Percentiles rank a stretch among this genome's conserved stretches.
Conservation (phyloP, 2,113 vertebrate species). For the Chloebia gouldiae region DNA sequence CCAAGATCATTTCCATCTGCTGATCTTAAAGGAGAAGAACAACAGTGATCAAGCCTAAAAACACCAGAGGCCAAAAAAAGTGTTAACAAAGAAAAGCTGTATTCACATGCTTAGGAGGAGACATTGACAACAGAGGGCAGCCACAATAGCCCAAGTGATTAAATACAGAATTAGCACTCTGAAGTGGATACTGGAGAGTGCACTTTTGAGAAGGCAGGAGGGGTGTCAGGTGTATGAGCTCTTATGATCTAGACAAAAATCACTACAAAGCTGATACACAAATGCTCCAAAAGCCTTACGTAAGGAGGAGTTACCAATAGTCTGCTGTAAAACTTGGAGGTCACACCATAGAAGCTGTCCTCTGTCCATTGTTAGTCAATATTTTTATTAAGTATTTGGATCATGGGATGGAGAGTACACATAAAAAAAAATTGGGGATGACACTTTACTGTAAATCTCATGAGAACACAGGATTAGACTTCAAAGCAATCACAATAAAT, state of each 20-base stretch:
- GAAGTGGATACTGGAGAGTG: background rate
- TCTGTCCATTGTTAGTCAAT: background rate
- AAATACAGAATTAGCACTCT: background rate
- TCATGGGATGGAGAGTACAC: background rate
- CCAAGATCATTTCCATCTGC: background rate
- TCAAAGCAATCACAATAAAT: slow-evolving; percentile 8
- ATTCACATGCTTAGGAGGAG: background rate
- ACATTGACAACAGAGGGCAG: background rate
- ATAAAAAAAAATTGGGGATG: background rate
- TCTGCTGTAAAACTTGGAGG: background rate
- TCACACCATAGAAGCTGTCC: background rate
- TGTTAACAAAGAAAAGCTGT: background rate
- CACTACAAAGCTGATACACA: background rate
- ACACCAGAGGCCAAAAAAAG: background rate
- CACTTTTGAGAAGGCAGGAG: background rate
- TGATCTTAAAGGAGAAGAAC: background rate
- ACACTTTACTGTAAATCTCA: background rate
- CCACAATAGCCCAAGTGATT: background rate
- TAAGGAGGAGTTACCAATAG: background rate
- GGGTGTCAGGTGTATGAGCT: background rate
- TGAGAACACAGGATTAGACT: background rate
- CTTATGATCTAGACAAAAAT: background rate
- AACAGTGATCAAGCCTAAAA: background rate
- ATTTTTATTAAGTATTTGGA: background rate
- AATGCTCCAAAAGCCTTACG: background rate